Conservation (phyloP, 1,140 invertebrate genomes). For the Aphelenchoides avenae region DNA sequence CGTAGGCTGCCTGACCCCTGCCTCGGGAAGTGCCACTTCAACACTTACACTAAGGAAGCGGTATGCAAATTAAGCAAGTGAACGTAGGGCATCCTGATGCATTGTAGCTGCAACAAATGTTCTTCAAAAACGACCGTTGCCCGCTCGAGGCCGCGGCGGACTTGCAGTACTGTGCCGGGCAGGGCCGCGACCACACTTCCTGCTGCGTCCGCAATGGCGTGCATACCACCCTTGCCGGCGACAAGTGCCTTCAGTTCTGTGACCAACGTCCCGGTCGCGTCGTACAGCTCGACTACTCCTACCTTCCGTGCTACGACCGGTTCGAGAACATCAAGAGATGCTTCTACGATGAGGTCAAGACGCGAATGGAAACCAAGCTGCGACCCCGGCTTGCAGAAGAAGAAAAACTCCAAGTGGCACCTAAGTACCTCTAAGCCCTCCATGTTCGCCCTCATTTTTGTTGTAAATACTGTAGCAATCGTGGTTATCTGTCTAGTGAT, state of each 20-base stretch:
- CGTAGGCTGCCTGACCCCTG: conserved; percentile 53
- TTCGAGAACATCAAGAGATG: conserved; percentile 39
- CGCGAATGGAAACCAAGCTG: conserved; percentile 36
- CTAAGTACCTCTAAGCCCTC: too few species aligned
- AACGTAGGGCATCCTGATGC: conserved; percentile 3
- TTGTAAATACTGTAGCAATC: too few species aligned
- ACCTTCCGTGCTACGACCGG: conserved; percentile 43
- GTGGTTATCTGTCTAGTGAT: too few species aligned
- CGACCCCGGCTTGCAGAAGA: conserved; percentile 26
- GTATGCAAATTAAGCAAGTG: conserved; percentile 20
- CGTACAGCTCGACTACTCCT: conserved; percentile 39
- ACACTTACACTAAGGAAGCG: conserved; percentile 47
- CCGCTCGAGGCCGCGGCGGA: conserved; percentile 39
- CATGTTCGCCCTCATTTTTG: too few species aligned
- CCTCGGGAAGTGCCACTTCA: conserved; percentile 53
- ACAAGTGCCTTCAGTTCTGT: conserved; percentile 42
- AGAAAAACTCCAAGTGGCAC: conserved; percentile 1
- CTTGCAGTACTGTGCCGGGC: conserved; percentile 41
- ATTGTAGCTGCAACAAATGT: conserved; percentile 44
- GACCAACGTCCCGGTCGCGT: conserved; percentile 34
- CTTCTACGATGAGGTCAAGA: conserved; percentile 45
- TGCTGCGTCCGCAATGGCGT: conserved; percentile 39
- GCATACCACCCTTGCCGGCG: conserved; percentile 36
- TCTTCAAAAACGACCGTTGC: conserved; percentile 44
- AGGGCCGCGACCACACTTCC: conserved; percentile 24